Base-by-base conservation (phyloP, 2,888 invertebrate genomes). In the Heterodera filipjevi region DNA sequence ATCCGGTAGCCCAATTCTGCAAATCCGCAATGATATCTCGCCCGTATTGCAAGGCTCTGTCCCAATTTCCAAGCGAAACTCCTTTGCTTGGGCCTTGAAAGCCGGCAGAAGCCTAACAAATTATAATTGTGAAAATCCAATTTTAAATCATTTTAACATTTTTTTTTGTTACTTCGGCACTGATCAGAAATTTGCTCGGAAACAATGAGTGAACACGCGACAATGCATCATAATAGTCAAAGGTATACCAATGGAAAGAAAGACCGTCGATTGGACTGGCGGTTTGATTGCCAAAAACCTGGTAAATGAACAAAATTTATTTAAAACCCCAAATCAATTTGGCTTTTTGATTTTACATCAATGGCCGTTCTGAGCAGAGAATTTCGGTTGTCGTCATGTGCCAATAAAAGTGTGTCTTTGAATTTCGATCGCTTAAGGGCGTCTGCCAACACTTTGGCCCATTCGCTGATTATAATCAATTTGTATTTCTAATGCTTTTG, bases 201-300 rank as follows among this genome's bases (percentile, higher is more conserved):
- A 92, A 92, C 66, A 90, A 88, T 0, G 91, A 82, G 83, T 93
- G 93, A 0, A 93, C 92, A 46, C 87, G 82, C n/a, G 92, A 91
- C 32, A 77, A 64, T 27, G 75, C 74, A 81, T 84, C 84, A 49
- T 92, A 88, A 44, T 92, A 88, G 2, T 22, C 53, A 30, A 89
- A 87, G 90, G 95, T 93, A 89, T 95, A 95, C 93, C 94, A 95
- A 90, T 95, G 95, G 6, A 95, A 90, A 0, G 93, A 94, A 68
- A 94, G 91, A 0, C 95, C 95, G 85, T 93, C 92, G 0, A 94
- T 89, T 82, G 89, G 90, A 72, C 87, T 83, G 0, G 84, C 80
- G 0, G 89, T 53, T 53, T 53, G 53, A 53, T 14, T 53, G 53
- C 53, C 53, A 53, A 53, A 53, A 22, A 53, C 22, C 53, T 53